Evolutionary conservation across 2,888 invertebrate genomes (phyloP).

Genomic region (Euphydryas editha): DNA sequence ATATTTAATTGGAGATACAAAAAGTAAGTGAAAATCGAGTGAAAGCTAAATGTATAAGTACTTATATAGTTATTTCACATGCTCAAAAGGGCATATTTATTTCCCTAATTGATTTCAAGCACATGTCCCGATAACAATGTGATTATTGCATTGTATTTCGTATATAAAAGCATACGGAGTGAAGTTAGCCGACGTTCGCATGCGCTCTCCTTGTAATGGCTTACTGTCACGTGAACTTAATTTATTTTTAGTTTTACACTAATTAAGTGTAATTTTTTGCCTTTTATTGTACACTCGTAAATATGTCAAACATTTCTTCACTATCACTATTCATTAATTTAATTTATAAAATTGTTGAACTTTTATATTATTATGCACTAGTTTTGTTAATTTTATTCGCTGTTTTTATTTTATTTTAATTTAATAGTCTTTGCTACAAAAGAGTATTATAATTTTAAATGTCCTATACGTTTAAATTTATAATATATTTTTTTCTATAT

Average conservation of each 20-base stretch:
- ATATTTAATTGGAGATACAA: too few species aligned
- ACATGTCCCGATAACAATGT: conserved; percentile 12
- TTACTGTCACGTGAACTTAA: conserved; percentile 50
- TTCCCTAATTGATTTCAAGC: conserved; percentile 16
- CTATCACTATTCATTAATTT: conserved; percentile 34
- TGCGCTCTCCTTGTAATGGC: conserved; percentile 57
- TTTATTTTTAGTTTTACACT: conserved; percentile 46
- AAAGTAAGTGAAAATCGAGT: too few species aligned
- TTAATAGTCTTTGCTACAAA: not conserved
- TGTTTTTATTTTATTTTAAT: not conserved
- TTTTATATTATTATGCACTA: conserved; percentile 7
- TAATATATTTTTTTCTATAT: too few species aligned
- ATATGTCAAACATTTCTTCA: conserved; percentile 36
- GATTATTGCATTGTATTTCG: conserved; percentile 31
- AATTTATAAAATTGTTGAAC: conserved; percentile 18
- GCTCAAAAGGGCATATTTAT: conserved; percentile 7
- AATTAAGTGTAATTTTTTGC: conserved; percentile 44
- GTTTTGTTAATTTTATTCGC: conserved; percentile 11
- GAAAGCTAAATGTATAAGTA: too few species aligned
- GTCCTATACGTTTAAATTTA: too few species aligned
- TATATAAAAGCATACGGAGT: conserved; percentile 31
- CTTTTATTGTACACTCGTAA: conserved; percentile 34
- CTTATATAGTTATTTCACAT: not conserved
- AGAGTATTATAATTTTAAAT: not conserved
- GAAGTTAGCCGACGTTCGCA: conserved; percentile 51